Conservation (phyloP, 2,113 vertebrate genomes). For the Strix uralensis region DNA sequence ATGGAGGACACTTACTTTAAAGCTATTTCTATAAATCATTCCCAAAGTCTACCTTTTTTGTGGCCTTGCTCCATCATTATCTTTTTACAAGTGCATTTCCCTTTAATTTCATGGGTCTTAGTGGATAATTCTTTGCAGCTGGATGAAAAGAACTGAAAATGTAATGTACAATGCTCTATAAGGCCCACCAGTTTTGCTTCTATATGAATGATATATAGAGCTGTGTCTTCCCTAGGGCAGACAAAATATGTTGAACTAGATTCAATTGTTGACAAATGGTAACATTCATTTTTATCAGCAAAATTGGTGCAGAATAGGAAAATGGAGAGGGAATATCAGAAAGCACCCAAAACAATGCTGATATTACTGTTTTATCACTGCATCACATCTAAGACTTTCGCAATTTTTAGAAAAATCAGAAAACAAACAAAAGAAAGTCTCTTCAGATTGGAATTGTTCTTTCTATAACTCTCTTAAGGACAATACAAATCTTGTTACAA, state of each 20-base stretch:
- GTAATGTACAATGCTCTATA: background rate
- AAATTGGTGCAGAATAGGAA: constrained; percentile 35
- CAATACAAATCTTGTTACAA: background rate
- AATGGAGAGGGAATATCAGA: constrained; percentile 28
- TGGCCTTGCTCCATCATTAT: background rate
- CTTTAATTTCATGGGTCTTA: background rate
- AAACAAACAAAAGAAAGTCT: background rate
- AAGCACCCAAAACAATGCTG: background rate
- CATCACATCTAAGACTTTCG: background rate
- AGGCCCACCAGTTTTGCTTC: background rate
- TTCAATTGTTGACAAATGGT: background rate
- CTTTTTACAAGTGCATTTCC: background rate
- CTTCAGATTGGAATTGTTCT: background rate
- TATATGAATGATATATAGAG: background rate
- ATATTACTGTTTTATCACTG: background rate
- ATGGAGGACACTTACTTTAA: background rate
- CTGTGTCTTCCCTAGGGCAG: background rate
- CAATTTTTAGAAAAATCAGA: background rate
- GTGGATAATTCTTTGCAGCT: background rate
- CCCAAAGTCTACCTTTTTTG: background rate
- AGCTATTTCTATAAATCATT: background rate
- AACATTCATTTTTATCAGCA: constrained; percentile 26
- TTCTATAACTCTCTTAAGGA: background rate
- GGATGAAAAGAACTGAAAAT: background rate
- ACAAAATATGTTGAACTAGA: background rate